These are phyloP conservation scores for Cossypha niveicapilla DNA, from an alignment of 2,797 vertebrate genomes.

Conservation along the genomic window DNA sequence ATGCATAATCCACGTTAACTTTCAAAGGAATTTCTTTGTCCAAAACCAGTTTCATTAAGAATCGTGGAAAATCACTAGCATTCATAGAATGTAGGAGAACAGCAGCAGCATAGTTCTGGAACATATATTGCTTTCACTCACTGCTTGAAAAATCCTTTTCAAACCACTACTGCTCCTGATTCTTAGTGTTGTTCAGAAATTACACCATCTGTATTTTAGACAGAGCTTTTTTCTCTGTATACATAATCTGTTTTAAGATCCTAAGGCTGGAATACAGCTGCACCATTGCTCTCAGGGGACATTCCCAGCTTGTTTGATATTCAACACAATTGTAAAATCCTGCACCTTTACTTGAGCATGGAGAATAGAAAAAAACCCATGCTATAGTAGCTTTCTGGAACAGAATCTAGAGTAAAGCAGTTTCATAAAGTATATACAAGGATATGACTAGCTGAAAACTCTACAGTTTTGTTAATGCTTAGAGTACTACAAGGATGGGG, in stretches of 20 bases:
- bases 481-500: accelerated
- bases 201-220: neutral
- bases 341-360: neutral
- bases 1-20: accelerated
- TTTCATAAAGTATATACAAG: neutral
- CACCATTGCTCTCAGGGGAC: neutral
- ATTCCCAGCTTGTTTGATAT: neutral
- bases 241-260: neutral
- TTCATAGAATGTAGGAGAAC: neutral
- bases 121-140: neutral
- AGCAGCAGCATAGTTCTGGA: neutral
- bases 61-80: neutral
- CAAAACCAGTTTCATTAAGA: neutral
- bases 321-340: neutral
- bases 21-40: neutral
- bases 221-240: neutral
- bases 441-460: neutral
- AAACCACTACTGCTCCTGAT: neutral
- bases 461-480: neutral
- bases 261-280: neutral
- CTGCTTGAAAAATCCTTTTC: neutral
- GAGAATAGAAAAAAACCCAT: accelerated
- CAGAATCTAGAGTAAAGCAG: neutral
- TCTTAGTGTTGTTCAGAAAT: neutral
- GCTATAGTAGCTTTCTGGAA: neutral